These are phyloP conservation scores for Auanema sp. DNA, from an alignment of 2,888 invertebrate species.

Conservation along the genomic window DNA sequence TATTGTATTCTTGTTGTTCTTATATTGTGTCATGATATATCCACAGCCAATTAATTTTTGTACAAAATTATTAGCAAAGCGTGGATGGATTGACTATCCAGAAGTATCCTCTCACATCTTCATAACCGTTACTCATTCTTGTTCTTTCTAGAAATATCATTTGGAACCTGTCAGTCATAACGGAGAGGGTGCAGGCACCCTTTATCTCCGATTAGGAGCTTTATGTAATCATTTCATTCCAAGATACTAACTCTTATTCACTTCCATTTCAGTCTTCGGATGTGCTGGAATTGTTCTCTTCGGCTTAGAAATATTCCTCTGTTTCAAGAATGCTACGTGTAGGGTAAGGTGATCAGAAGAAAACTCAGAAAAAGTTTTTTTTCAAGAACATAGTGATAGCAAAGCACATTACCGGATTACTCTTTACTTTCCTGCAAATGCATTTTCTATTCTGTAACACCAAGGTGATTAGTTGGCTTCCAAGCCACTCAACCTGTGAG, in stretches of 20 bases:
- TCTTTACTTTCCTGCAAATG: conserved; percentile 64
- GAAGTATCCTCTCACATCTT: no score
- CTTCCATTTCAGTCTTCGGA: conserved; percentile 54
- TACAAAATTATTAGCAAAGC: conserved; percentile 9
- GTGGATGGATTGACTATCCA: conserved; percentile 1
- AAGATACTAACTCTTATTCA: conserved; percentile 3
- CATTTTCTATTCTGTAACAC: conserved; percentile 64
- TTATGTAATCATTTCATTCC: conserved; percentile 43
- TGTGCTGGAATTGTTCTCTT: conserved; percentile 60
- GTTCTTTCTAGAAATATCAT: conserved; percentile 35
- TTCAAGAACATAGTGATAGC: conserved; percentile 26
- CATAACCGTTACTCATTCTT: no score
- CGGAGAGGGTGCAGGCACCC: conserved; percentile 57
- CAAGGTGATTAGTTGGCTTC: conserved; percentile 41
- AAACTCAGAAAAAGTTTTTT: not conserved
- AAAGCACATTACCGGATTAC: conserved; percentile 56
- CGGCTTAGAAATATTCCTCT: conserved; percentile 60
- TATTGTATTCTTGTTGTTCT: conserved; percentile 53
- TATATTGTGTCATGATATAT: conserved; percentile 59
- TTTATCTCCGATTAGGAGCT: conserved; percentile 59
- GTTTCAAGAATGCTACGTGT: conserved; percentile 46
- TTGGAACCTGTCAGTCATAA: conserved; percentile 44
- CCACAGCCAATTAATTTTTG: conserved; percentile 47
- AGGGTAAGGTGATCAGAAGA: conserved; percentile 15
- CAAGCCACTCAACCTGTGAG: not conserved